These are phyloP conservation scores for Epizoanthus rinbou DNA, from an alignment of 92 coral and sea anemone species.

Conservation along the genomic window DNA sequence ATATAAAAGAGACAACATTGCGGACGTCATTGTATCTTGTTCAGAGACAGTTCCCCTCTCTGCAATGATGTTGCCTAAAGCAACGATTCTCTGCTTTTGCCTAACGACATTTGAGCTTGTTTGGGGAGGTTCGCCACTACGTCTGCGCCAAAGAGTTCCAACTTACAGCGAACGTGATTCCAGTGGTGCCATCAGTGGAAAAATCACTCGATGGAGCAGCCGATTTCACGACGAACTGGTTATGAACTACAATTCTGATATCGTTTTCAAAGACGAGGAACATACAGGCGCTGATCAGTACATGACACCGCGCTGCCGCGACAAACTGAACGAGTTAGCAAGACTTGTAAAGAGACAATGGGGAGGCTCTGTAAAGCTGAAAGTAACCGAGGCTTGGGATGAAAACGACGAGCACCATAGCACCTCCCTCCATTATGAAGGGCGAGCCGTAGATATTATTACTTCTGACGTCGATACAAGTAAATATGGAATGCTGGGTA, in stretches of 20 bases:
- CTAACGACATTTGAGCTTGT: background rate
- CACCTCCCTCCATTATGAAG: conserved; percentile 88
- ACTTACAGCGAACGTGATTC: background rate
- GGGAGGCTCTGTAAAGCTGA: conserved; percentile 70
- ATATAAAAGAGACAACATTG: background rate
- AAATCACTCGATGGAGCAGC: conserved; percentile 68
- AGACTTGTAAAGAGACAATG: conserved; percentile 70
- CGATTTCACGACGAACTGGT: conserved; percentile 60
- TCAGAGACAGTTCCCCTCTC: background rate
- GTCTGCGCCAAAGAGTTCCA: background rate
- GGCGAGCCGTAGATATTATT: conserved; percentile 89
- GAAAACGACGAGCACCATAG: conserved; percentile 59
- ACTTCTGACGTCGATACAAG: conserved; percentile 69
- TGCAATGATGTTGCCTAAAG: conserved; percentile 1
- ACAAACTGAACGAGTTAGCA: conserved; percentile 72
- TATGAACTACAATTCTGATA: conserved; percentile 67
- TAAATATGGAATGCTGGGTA: conserved; percentile 78
- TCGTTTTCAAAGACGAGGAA: conserved; percentile 84
- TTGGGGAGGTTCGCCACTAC: background rate
- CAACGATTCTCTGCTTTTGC: background rate
- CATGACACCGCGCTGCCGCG: conserved; percentile 84
- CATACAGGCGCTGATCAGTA: conserved; percentile 75
- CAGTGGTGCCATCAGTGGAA: conserved; percentile 76
- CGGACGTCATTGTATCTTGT: background rate
- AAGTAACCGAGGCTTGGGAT: conserved; percentile 95